These are phyloP conservation scores for Echinops telfairi DNA, from an alignment of 2,113 vertebrate genomes.

Conservation along the genomic window DNA sequence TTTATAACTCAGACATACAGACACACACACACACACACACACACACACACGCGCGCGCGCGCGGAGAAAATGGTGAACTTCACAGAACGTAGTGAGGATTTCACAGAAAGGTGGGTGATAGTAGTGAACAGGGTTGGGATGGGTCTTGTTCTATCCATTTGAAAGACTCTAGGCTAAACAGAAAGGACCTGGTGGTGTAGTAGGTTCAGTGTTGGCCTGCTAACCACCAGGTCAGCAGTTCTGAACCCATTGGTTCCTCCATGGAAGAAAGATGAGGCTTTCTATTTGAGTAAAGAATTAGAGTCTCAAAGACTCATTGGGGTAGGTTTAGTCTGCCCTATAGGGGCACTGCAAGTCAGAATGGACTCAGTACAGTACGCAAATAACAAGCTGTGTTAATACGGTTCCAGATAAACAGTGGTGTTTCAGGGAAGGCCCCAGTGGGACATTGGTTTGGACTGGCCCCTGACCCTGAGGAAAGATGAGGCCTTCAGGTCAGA, in stretches of 20 bases:
- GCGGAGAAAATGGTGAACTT: not conserved
- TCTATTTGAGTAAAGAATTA: no score
- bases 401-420: not conserved
- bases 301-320: no score
- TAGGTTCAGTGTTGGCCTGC: no score
- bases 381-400: not conserved
- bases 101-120: not conserved
- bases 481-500: not conserved
- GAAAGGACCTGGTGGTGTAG: no score
- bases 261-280: no score
- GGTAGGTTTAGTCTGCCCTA: no score
- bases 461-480: not conserved
- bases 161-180: not conserved
- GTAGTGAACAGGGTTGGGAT: not conserved
- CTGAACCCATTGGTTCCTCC: no score
- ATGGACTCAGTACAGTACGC: no score
- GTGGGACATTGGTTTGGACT: not conserved
- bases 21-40: not conserved
- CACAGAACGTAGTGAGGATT: no score
- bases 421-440: slow-evolving; percentile 15
- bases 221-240: no score
- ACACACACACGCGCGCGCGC: not conserved
- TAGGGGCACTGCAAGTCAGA: no score
- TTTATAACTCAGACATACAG: not conserved
- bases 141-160: not conserved